Conservation (phyloP, 2,797 vertebrate genomes). For the Buphagus erythrorhynchus region DNA sequence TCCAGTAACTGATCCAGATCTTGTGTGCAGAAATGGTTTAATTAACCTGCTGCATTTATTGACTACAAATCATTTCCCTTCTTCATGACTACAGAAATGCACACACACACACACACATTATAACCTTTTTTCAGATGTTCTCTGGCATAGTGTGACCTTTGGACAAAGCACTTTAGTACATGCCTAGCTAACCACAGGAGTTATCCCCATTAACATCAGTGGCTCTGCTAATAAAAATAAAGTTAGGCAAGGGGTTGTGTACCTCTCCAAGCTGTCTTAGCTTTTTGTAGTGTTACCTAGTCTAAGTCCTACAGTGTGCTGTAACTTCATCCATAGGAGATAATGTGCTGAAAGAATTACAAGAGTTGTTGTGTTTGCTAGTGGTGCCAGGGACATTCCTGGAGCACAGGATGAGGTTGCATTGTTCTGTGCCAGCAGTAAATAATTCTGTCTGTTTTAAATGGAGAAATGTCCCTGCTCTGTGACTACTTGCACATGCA, state of each 20-base stretch:
- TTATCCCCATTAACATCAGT: background rate
- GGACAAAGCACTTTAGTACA: background rate
- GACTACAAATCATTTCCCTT: background rate
- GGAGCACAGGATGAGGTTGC: background rate
- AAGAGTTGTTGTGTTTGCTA: background rate
- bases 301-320: background rate
- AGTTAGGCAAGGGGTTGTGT: background rate
- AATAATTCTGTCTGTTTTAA: background rate
- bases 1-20: background rate
- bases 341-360: background rate
- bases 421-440: background rate
- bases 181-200: background rate
- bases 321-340: background rate
- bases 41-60: background rate
- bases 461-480: background rate
- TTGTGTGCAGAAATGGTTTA: background rate
- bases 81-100: too few relatives aligned
- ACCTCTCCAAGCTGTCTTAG: background rate
- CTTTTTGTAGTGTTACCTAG: background rate
- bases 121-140: background rate
- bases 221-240: background rate
- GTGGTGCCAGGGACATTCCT: background rate
- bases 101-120: fast-evolving
- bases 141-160: background rate
- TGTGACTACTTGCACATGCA: background rate